Evolutionary conservation across 2,113 vertebrate species (phyloP), one percentile per base, ranked within the genome.

Genomic region (Pteruthius melanotis): DNA sequence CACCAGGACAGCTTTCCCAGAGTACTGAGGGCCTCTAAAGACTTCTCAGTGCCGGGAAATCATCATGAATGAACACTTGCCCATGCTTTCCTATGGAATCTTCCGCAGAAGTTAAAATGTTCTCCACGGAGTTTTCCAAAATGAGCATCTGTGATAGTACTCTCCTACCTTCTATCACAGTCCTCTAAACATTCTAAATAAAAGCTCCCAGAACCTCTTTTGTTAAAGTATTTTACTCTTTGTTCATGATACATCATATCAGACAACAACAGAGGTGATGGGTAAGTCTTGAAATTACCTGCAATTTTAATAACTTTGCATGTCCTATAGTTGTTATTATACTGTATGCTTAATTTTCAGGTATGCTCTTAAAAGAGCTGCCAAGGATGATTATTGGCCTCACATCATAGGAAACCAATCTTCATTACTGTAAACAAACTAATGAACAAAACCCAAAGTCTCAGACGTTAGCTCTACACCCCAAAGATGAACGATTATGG

Each of bases 211-310:
- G 26, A 74, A 28, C 5, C 37, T 22, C 4, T 31, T 69, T 74
- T 54, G 63, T 0, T 0, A 9, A 77, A 49, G 4, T 15, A 59
- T 63, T 85, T 87, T 45, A 31, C 1, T 54, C 11, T 63, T 31
- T 53, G 11, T 35, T 59, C 31, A 66, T 40, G 26, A 5, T 57
- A 40, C 0, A 0, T 47, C 3, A 7, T 16, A 28, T 45, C n/a
- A 68, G 45, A 53, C 6, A 92, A 31, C 8, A 75, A 27, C 20
- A 60, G 33, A 64, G 56, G 5, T 52, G 10, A 72, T 56, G 14
- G 10, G 5, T 39, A 71, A 47, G 4, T 54, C 49, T 28, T 7
- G 3, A 76, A 85, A 53, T 35, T 27, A 35, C 27, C 75, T 54
- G 3, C 24, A 72, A 39, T 13, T 39, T 42, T 52, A 39, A 37